Base-by-base conservation (phyloP, 2,797 vertebrate species). In the Steatocranus sp. region DNA sequence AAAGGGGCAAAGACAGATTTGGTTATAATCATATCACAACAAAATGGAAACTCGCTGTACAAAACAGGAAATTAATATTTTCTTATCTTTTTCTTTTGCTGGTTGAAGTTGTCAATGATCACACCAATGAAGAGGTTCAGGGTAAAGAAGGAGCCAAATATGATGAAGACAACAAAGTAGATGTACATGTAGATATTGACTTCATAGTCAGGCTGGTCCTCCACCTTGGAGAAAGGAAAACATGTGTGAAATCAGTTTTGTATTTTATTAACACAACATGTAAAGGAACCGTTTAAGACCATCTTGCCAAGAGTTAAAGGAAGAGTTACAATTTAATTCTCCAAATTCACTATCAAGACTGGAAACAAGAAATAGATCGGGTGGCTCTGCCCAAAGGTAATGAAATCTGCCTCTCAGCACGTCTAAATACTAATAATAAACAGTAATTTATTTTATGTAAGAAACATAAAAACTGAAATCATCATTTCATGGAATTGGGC, bases 81-180 rank as follows among this genome's bases (percentile, higher is more conserved):
- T 96, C 98, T 97, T 98, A 99, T 99, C 98, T 99, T 99, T 98
- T 99, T 99, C 97, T 99, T 99, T 58, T 99, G 99, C 89, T 99
- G 99, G 85, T 99, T 99, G 96, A 99, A 99, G 96, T 99, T 99
- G 94, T 99, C 99, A 46, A 99, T 99, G 97, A 99, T 99, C 95
- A 99, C 99, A 96, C 99, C 99, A 91, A 99, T 99, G 94, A 99
- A 99, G 95, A 99, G 96, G 92, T 99, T 99, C 74, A 99, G 97
- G 84, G 99, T 99, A 95, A 99, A 99, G 93, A 99, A 99, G 90
- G 99, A 99, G 70, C 99, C 99, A 9, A 99, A 99, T 94, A 99
- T 99, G 88, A 99, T 99, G 96, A 99, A 99, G 93, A 99, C 98
- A 9, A 99, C 99, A 54, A 99, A 99, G 93, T 99, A 99, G 89